phyloP scores from a whole-genome alignment of 2,113 vertebrate genomes.

The Heterotilapia buettikoferi region DNA sequence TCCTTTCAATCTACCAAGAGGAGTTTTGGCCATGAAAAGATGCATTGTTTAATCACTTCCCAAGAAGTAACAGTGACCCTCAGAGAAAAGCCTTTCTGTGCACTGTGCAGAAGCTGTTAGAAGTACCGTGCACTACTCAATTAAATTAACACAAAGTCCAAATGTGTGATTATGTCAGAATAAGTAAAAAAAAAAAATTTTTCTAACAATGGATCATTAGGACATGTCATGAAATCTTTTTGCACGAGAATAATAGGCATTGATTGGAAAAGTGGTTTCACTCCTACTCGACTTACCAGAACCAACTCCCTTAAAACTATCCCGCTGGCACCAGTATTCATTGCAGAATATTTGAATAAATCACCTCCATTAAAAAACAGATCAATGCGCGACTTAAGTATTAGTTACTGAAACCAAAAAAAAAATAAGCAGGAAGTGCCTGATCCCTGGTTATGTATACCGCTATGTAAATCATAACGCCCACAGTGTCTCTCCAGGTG shows the following conservation, averaged over 20 bases:
- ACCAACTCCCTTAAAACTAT: neutral
- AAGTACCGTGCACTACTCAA: neutral
- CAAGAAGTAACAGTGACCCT: neutral
- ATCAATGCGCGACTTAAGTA: constrained; percentile 18
- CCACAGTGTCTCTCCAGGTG: constrained; percentile 37
- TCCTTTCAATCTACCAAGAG: neutral
- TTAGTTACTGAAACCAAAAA: neutral
- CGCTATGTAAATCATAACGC: constrained; percentile 47
- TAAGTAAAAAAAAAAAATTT: neutral
- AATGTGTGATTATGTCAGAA: neutral
- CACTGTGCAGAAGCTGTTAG: neutral
- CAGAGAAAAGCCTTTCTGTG: neutral
- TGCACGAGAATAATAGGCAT: neutral
- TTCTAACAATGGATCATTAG: neutral
- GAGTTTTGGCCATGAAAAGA: neutral
- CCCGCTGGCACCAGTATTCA: neutral
- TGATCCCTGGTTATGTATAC: constrained; percentile 28
- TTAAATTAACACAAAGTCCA: neutral
- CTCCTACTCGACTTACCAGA: neutral
- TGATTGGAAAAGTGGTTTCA: neutral
- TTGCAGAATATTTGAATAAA: neutral
- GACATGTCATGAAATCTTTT: neutral
- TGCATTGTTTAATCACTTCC: neutral
- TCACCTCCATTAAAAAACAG: neutral
- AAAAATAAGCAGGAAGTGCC: constrained; percentile 6